Evolutionary conservation across 1,140 invertebrate genomes (phyloP).

Genomic region (Drosophila leontia): DNA sequence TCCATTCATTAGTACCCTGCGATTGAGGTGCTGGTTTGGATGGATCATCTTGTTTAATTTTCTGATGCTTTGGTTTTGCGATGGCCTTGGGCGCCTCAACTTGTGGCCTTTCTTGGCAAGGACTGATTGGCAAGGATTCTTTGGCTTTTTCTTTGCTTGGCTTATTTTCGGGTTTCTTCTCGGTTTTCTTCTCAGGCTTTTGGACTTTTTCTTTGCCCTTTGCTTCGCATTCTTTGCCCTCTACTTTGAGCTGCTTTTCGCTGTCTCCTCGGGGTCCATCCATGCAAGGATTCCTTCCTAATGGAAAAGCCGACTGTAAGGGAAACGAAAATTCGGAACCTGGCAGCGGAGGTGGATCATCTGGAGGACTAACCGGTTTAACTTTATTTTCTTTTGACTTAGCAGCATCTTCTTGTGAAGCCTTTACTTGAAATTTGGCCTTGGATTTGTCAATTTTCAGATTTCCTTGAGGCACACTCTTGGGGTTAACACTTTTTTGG

Average conservation of each 20-base stretch:
- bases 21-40: neutral
- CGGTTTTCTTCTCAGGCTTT: neutral
- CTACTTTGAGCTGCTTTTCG: neutral
- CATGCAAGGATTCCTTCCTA: conserved; percentile 23
- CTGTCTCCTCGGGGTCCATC: conserved; percentile 13
- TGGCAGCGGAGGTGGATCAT: neutral
- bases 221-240: neutral
- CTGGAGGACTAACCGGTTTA: no score
- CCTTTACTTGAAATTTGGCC: neutral
- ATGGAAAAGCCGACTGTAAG: conserved; percentile 3
- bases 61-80: neutral
- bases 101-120: no score
- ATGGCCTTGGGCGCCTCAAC: no score
- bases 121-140: no score
- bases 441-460: no score
- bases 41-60: neutral
- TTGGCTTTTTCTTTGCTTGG: neutral
- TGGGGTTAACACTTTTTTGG: neutral
- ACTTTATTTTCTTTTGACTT: neutral
- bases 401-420: neutral
- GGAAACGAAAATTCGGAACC: neutral
- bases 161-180: neutral
- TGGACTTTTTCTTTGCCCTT: neutral
- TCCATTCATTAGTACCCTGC: neutral
- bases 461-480: no score